These are phyloP conservation scores for Oscheius sp. DNA, from an alignment of 1,140 invertebrate species.

Conservation along the genomic window DNA sequence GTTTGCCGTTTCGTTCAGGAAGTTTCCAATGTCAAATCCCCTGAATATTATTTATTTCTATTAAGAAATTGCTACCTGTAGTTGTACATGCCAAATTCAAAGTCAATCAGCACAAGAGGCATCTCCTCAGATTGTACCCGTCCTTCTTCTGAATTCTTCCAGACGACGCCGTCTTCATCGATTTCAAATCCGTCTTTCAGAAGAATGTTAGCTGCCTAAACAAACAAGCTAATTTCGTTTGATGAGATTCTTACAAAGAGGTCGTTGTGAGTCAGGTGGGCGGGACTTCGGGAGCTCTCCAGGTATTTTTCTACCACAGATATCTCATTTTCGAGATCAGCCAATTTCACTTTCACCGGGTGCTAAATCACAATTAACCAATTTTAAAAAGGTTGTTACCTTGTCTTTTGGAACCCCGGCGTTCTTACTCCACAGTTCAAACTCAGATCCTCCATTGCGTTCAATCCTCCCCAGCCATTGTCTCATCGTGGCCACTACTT, in stretches of 20 bases:
- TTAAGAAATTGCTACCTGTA: neutral
- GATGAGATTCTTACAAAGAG: neutral
- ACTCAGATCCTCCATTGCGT: neutral
- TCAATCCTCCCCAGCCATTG: neutral
- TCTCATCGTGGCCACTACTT: neutral
- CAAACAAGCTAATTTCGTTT: neutral
- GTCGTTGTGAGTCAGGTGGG: conserved; percentile 1
- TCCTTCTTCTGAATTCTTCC: conserved; percentile 7
- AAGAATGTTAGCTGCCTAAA: conserved; percentile 9
- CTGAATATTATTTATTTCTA: neutral
- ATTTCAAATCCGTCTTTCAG: neutral
- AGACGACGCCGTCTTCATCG: neutral
- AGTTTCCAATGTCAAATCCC: conserved; percentile 5
- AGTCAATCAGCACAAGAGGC: conserved; percentile 5
- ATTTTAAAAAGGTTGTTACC: neutral
- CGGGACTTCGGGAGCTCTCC: neutral
- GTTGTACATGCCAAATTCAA: conserved; percentile 9
- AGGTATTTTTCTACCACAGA: neutral
- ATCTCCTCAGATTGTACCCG: neutral
- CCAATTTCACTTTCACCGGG: neutral
- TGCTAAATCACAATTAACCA: neutral
- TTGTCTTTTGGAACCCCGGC: neutral
- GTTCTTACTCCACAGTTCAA: conserved; percentile 5
- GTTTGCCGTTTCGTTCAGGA: neutral
- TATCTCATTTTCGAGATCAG: neutral